Evolutionary conservation across 2,113 vertebrate species (phyloP).

Genomic region (Oryzias woworae): DNA sequence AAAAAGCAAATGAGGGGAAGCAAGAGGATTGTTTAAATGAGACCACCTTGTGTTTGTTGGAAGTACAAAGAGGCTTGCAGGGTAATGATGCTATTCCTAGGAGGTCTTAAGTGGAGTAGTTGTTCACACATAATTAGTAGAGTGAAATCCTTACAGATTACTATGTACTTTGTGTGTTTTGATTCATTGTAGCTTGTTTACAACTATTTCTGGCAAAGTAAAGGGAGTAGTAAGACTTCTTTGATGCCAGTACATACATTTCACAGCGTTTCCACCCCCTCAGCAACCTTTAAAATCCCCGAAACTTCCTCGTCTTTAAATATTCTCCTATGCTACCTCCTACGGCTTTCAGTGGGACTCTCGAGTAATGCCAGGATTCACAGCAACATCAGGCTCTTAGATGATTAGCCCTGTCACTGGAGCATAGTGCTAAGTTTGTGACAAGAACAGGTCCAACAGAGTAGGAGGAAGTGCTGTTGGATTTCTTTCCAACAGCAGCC

Average conservation of each 20-base stretch:
- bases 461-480: slow-evolving; percentile 36
- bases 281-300: slow-evolving; percentile 24
- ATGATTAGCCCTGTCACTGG: too few relatives aligned
- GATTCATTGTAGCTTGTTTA: slow-evolving; percentile 39
- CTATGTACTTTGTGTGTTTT: slow-evolving; percentile 23
- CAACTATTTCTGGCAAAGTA: slow-evolving; percentile 37
- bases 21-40: slow-evolving; percentile 44
- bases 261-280: slow-evolving; percentile 14
- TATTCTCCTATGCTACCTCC: slow-evolving; percentile 2
- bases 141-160: slow-evolving; percentile 54
- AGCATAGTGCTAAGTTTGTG: too few relatives aligned
- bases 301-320: slow-evolving; percentile 23
- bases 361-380: too few relatives aligned
- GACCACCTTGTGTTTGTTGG: slow-evolving; percentile 56
- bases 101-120: slow-evolving; percentile 47
- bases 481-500: slow-evolving; percentile 43
- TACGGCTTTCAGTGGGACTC: too few relatives aligned
- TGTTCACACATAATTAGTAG: slow-evolving; percentile 52
- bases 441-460: slow-evolving; percentile 11
- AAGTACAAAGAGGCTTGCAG: slow-evolving; percentile 57
- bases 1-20: slow-evolving; percentile 38
- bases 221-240: slow-evolving; percentile 34
- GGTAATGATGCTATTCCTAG: slow-evolving; percentile 41
- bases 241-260: slow-evolving; percentile 28
- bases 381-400: too few relatives aligned